Evolutionary conservation across 2,888 invertebrate species (phyloP), one percentile per base, ranked within the genome.

Genomic region (Plusia festucae): DNA sequence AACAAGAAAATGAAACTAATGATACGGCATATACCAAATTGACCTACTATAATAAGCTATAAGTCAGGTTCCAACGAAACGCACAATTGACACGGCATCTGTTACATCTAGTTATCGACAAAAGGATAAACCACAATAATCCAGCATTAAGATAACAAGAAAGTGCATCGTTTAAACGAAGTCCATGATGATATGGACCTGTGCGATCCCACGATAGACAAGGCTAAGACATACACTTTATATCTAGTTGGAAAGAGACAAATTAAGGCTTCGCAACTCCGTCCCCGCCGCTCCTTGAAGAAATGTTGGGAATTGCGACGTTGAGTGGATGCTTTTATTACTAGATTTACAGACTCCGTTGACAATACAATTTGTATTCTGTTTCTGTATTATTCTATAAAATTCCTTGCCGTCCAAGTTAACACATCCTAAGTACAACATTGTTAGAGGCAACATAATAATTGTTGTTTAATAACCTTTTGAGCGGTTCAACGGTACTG

Each of bases 301-400:
- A 79, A 85, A 85, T 81, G 80, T 84, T 72, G 77, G 82, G 85
- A 87, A 85, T 85, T 81, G 82, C 83, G 78, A 83, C 80, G 83
- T 85, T 84, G 85, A 86, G 85, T 85, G 83, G 87, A 84, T 83
- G 83, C 82, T 83, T 87, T 87, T 87, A 87, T 86, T 85, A 82
- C 82, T 81, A 86, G 86, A 85, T 86, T 85, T 85, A 85, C 86
- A 82, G 85, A 84, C 83, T 82, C 69, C 71, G 79, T 78, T 77
- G 73, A 77, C 81, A 77, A 81, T 73, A 79, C 70, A 73, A 74
- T 76, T 76, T 75, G 64, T 75, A 72, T 79, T 73, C 72, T 75
- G 68, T 68, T 76, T 60, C 62, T 71, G 58, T 77, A 70, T 70
- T 76, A 68, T 78, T 73, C 67, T 66, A 65, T 64, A 30, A 53